Conservation (phyloP, 2,113 vertebrate species). For the Gnathonemus longibarbis region DNA sequence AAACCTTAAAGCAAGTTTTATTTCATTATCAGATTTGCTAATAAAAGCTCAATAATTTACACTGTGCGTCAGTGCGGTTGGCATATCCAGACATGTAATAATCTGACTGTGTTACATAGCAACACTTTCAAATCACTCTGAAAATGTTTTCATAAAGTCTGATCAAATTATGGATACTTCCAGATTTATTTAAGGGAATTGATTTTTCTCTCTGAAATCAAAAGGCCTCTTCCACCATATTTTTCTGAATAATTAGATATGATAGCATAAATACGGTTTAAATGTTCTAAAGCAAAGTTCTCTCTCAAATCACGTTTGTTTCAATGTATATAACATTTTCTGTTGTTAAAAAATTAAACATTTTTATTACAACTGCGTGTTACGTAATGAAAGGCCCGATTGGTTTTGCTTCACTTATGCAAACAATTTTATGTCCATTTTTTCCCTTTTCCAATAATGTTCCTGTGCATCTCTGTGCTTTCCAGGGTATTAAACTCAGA, state of each 20-base stretch:
- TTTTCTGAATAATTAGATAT: not conserved
- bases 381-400: not conserved
- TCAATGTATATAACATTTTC: not conserved
- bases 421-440: not conserved
- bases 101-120: not conserved
- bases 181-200: not conserved
- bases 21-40: not conserved
- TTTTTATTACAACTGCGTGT: not conserved
- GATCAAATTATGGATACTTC: not conserved
- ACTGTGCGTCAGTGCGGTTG: not conserved
- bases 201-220: not conserved
- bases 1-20: not conserved
- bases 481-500: not conserved
- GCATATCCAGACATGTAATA: not conserved
- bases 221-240: not conserved
- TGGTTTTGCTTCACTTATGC: not conserved
- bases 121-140: not conserved
- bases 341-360: not conserved
- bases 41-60: not conserved
- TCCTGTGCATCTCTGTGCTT: not conserved
- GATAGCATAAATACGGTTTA: not conserved
- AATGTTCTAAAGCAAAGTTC: not conserved
- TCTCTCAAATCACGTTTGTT: not conserved
- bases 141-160: not conserved
- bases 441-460: not conserved